Evolutionary conservation across 2,113 vertebrate species (phyloP).

Genomic region (Dicentrarchus labrax): DNA sequence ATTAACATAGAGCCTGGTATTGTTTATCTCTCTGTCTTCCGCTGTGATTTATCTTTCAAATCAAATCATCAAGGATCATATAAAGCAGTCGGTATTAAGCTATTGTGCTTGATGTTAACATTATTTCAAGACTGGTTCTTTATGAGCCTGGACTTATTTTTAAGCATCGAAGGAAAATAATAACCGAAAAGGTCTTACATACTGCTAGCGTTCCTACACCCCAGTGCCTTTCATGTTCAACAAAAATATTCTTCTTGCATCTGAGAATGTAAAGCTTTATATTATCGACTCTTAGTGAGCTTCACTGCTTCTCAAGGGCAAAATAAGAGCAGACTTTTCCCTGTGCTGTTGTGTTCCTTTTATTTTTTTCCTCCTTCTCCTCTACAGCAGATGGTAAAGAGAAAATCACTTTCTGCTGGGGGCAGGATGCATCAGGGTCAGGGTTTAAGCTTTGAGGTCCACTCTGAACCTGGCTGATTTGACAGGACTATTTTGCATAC

Average conservation of each 20-base stretch:
- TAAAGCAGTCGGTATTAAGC: background rate
- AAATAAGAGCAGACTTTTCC: slow-evolving; percentile 71
- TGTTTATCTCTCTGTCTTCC: slow-evolving; percentile 17
- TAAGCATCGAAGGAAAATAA: background rate
- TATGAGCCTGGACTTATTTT: background rate
- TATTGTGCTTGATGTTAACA: background rate
- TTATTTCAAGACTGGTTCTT: background rate
- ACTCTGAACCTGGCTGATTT: slow-evolving; percentile 68
- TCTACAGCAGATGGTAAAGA: slow-evolving; percentile 78
- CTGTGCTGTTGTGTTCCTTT: slow-evolving; percentile 37
- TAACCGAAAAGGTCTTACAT: background rate
- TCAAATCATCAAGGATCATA: background rate
- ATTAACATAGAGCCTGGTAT: slow-evolving; percentile 23
- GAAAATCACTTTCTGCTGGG: slow-evolving; percentile 77
- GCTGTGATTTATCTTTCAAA: slow-evolving; percentile 14
- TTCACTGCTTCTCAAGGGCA: slow-evolving; percentile 70
- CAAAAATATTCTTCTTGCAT: slow-evolving; percentile 38
- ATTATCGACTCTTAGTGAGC: slow-evolving; percentile 53
- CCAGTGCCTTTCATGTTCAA: slow-evolving; percentile 28
- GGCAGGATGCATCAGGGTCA: slow-evolving; percentile 71
- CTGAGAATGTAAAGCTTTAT: slow-evolving; percentile 50
- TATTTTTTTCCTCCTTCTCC: background rate
- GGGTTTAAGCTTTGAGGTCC: slow-evolving; percentile 77
- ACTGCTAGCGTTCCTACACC: background rate
- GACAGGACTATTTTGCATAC: slow-evolving; percentile 67